Evolutionary conservation across 2,888 invertebrate genomes (phyloP).

Genomic region (Tupiocoris notatus): DNA sequence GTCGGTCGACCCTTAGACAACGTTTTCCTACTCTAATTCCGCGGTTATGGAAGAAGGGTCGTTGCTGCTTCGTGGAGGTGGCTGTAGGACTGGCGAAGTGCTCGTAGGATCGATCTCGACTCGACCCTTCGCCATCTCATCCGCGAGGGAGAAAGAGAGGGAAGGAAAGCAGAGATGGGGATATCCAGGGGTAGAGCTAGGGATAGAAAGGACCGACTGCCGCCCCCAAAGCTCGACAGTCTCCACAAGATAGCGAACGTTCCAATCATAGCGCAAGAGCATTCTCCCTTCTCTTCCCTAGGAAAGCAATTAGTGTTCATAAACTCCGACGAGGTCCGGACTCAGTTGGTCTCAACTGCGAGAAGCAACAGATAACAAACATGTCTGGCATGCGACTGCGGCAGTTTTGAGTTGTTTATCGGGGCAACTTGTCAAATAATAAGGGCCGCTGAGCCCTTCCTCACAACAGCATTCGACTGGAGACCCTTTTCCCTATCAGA

Average conservation of each 20-base stretch:
- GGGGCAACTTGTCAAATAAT: slow-evolving; percentile 30
- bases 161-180: background rate
- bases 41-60: background rate
- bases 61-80: background rate
- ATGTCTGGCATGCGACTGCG: slow-evolving; percentile 19
- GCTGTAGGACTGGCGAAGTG: background rate
- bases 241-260: slow-evolving; percentile 24
- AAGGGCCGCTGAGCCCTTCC: slow-evolving; percentile 7
- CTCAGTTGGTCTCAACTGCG: background rate
- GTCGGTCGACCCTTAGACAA: background rate
- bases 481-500: background rate
- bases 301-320: slow-evolving; percentile 32
- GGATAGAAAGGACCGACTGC: background rate
- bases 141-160: background rate
- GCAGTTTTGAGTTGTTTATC: slow-evolving; percentile 29
- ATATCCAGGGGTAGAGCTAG: background rate
- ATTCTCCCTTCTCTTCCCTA: background rate
- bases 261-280: slow-evolving; percentile 19
- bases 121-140: slow-evolving; percentile 4
- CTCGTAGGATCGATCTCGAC: slow-evolving; percentile 20
- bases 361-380: slow-evolving; percentile 32
- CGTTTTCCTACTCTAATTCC: background rate
- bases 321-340: slow-evolving; percentile 10
- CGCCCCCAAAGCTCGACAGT: background rate
- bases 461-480: background rate